These are phyloP conservation scores for Tridacna crocea DNA, from an alignment of 2,888 invertebrate genomes.

Conservation along the genomic window DNA sequence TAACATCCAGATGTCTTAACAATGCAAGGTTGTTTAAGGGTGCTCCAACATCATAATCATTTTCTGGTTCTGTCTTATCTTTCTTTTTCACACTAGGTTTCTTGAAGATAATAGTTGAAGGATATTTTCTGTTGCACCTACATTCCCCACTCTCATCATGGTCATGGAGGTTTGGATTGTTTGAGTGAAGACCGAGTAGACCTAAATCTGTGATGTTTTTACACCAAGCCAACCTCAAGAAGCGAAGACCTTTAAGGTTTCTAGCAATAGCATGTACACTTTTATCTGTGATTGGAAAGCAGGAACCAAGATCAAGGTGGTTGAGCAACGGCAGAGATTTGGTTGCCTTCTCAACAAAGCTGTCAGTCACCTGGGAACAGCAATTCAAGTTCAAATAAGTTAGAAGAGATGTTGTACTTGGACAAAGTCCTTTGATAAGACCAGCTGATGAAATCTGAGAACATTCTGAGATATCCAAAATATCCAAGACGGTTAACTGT, in stretches of 20 bases:
- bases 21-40: conserved; percentile 73
- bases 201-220: conserved; percentile 89
- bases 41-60: conserved; percentile 34
- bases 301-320: conserved; percentile 88
- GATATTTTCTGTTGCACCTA: conserved; percentile 69
- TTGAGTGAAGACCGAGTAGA: conserved; percentile 85
- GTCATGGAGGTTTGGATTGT: conserved; percentile 44
- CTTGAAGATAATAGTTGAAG: conserved; percentile 72
- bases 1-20: conserved; percentile 88
- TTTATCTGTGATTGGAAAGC: conserved; percentile 90
- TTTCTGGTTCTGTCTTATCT: background rate
- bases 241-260: conserved; percentile 87
- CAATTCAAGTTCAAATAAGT: conserved; percentile 79
- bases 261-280: conserved; percentile 89
- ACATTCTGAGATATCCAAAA: conserved; percentile 89
- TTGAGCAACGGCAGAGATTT: conserved; percentile 87
- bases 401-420: conserved; percentile 60
- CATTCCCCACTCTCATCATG: conserved; percentile 69
- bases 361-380: conserved; percentile 86
- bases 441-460: conserved; percentile 88
- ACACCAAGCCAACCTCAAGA: conserved; percentile 89
- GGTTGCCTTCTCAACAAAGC: conserved; percentile 87
- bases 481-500: conserved; percentile 86
- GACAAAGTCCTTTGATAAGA: conserved; percentile 87
- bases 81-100: conserved; percentile 61